Percentiles rank a stretch among this genome's conserved stretches.
These are phyloP conservation scores for Mayetiola destructor DNA, from an alignment of 2,888 invertebrate genomes.

Conservation along the genomic window DNA sequence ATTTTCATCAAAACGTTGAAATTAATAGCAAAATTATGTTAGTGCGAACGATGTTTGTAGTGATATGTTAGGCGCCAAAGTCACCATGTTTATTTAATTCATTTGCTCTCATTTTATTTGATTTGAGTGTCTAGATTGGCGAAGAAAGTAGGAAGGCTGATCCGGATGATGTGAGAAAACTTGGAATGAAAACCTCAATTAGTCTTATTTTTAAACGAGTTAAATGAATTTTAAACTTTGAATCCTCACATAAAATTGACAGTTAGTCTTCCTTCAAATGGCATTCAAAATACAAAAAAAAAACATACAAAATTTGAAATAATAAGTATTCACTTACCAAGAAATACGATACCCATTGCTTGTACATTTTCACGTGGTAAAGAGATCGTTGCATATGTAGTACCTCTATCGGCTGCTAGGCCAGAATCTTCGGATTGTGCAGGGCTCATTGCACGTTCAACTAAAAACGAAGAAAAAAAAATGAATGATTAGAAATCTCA, in stretches of 20 bases:
- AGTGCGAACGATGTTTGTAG: neutral
- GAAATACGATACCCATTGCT: slow-evolving; percentile 33
- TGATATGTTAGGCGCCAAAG: slow-evolving; percentile 9
- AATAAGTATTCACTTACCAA: slow-evolving; percentile 25
- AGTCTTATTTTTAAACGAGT: too few relatives aligned
- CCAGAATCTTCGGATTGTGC: slow-evolving; percentile 36
- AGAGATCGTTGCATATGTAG: slow-evolving; percentile 35
- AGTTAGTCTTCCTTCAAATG: too few relatives aligned
- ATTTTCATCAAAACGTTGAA: too few relatives aligned
- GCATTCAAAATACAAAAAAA: too few relatives aligned
- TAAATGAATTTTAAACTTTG: too few relatives aligned
- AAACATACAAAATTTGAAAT: neutral
- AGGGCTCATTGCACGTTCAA: slow-evolving; percentile 36
- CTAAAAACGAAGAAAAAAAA: slow-evolving; percentile 21
- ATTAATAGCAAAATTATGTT: slow-evolving; percentile 8
- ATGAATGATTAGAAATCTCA: neutral
- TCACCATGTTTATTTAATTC: neutral
- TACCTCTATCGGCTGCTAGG: slow-evolving; percentile 34
- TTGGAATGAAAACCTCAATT: too few relatives aligned
- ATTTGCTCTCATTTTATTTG: neutral
- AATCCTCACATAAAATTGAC: too few relatives aligned
- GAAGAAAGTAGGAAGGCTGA: too few relatives aligned
- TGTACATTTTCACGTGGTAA: slow-evolving; percentile 33
- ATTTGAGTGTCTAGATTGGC: neutral
- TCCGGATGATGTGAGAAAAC: too few relatives aligned